A percentile compares a stretch with the other conserved stretches of the same genome.
Evolutionary conservation across 2,888 invertebrate genomes (phyloP).

Genomic region (Fissipunctia ypsillon): DNA sequence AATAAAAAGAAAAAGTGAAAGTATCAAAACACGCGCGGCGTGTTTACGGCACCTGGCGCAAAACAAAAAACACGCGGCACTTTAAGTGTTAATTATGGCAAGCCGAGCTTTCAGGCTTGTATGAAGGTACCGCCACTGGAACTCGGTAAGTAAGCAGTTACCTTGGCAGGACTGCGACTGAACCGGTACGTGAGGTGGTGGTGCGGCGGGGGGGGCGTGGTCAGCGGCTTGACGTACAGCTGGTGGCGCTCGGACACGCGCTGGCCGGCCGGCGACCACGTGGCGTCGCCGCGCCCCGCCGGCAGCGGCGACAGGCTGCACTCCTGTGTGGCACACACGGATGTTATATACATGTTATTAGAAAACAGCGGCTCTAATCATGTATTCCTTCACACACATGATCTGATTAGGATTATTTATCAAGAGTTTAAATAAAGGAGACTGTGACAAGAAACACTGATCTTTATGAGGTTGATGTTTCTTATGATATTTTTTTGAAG

Average conservation of each 20-base stretch:
- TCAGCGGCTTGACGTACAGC: constrained; percentile 88
- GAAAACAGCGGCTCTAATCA: background rate
- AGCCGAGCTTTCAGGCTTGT: no score
- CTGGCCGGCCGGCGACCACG: constrained; percentile 82
- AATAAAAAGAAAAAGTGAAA: no score
- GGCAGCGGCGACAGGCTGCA: constrained; percentile 91
- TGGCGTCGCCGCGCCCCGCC: constrained; percentile 92
- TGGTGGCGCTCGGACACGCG: constrained; percentile 90
- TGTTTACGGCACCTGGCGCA: no score
- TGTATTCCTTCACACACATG: background rate
- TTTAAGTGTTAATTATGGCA: no score
- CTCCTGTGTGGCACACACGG: constrained; percentile 72
- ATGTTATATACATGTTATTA: background rate
- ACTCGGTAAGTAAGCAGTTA: constrained; percentile 72
- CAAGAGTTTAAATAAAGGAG: no score
- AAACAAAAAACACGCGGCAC: no score
- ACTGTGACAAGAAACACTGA: background rate
- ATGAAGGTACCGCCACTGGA: no score
- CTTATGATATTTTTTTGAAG: background rate
- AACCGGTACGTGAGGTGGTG: constrained; percentile 94
- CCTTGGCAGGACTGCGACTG: constrained; percentile 96
- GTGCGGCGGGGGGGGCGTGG: constrained; percentile 86
- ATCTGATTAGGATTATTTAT: background rate
- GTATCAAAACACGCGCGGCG: no score
- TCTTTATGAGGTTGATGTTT: background rate